Conservation (phyloP, 1,140 invertebrate genomes). For the Bacillus rossius region DNA sequence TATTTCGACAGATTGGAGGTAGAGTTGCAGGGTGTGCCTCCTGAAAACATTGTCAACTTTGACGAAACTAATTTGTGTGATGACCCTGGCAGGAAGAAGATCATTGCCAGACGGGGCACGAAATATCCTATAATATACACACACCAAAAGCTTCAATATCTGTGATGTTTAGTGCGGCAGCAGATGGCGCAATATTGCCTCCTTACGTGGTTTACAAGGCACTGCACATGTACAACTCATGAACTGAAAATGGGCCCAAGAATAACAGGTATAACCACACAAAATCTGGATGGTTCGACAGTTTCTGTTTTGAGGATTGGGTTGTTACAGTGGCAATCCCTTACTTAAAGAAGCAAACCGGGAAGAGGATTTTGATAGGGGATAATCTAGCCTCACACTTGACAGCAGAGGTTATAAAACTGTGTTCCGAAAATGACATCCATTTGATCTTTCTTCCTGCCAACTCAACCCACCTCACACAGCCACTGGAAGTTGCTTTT, state of each 20-base stretch:
- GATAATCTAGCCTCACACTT: slow-evolving; percentile 39
- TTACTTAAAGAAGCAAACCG: slow-evolving; percentile 20
- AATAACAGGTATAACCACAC: slow-evolving; percentile 22
- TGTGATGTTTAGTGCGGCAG: slow-evolving; percentile 29
- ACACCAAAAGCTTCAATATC: slow-evolving; percentile 22
- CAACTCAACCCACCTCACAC: slow-evolving; percentile 34
- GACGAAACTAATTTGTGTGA: slow-evolving; percentile 39
- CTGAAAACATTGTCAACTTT: slow-evolving; percentile 14
- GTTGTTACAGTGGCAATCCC: slow-evolving; percentile 26
- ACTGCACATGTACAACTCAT: slow-evolving; percentile 19
- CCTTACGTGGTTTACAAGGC: slow-evolving; percentile 31
- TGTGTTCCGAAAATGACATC: slow-evolving; percentile 32
- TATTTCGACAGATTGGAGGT: slow-evolving; percentile 20
- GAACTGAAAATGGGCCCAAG: slow-evolving; percentile 23
- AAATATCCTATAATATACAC: slow-evolving; percentile 34
- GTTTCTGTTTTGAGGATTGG: slow-evolving; percentile 33
- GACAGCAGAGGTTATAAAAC: slow-evolving; percentile 19
- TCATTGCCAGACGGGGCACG: slow-evolving; percentile 30
- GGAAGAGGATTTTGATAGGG: slow-evolving; percentile 33
- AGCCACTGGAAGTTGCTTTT: slow-evolving; percentile 17
- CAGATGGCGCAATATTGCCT: slow-evolving; percentile 22
- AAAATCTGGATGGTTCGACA: slow-evolving; percentile 36
- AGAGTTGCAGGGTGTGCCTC: slow-evolving; percentile 9
- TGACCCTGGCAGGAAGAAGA: slow-evolving; percentile 37
- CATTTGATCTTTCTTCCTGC: slow-evolving; percentile 36